These are phyloP conservation scores for Silurus meridionalis DNA, from an alignment of 2,113 vertebrate genomes.

Conservation along the genomic window DNA sequence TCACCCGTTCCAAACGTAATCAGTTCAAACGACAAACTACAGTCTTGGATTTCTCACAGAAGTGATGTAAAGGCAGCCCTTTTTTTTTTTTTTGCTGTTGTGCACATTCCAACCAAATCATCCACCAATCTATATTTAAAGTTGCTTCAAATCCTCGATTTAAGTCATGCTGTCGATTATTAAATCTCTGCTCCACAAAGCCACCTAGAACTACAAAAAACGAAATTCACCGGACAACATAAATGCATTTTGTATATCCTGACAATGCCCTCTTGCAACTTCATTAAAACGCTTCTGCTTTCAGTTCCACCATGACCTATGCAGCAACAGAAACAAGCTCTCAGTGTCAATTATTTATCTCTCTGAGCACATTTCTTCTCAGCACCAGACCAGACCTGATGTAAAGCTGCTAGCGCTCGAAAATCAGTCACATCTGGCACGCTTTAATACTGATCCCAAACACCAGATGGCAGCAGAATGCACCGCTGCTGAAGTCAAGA, in stretches of 20 bases:
- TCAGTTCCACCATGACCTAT: background rate
- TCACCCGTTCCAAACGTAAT: background rate
- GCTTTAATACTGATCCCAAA: slow-evolving; percentile 36
- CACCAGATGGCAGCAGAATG: slow-evolving; percentile 10
- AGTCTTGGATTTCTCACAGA: background rate
- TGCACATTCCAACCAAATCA: background rate
- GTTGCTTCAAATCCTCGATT: background rate
- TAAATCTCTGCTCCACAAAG: background rate
- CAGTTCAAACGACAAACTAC: background rate
- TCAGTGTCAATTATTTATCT: background rate
- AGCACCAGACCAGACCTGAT: background rate
- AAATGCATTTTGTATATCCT: background rate
- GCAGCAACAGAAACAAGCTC: background rate
- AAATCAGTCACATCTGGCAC: background rate
- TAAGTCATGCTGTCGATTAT: background rate
- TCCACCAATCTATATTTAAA: background rate
- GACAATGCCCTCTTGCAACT: background rate
- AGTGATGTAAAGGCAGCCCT: background rate
- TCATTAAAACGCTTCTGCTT: slow-evolving; percentile 17
- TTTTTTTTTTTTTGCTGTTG: background rate
- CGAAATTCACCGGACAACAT: background rate
- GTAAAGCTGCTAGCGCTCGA: slow-evolving; percentile 14
- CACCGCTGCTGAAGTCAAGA: slow-evolving; percentile 47
- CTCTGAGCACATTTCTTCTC: background rate
- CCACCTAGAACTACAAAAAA: background rate